phyloP scores from a whole-genome alignment of 2,113 vertebrate genomes.

The Grus americana region DNA sequence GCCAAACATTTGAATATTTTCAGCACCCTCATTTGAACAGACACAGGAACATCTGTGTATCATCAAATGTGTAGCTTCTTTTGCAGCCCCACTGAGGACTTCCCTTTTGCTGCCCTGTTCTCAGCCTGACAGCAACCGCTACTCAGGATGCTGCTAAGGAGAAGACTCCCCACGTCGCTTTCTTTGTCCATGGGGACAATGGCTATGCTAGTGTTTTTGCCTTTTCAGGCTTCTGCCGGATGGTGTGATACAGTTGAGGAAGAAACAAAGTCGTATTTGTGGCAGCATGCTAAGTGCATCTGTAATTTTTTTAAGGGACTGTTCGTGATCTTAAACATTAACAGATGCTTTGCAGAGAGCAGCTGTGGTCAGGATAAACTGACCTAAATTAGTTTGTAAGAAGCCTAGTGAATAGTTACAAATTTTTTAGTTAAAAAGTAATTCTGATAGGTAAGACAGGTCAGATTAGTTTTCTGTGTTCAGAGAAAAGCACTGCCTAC shows the following conservation, averaged over 20 bases:
- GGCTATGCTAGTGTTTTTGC: not conserved
- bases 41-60: not conserved
- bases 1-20: not conserved
- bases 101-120: not conserved
- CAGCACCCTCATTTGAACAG: not conserved
- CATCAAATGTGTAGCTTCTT: not conserved
- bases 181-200: not conserved
- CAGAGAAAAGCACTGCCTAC: not conserved
- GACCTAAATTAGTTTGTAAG: not conserved
- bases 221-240: not conserved
- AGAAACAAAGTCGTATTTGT: not conserved
- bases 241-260: not conserved
- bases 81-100: not conserved
- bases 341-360: not conserved
- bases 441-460: not conserved
- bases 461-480: not conserved
- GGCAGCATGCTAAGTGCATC: not conserved
- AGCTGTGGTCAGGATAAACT: not conserved
- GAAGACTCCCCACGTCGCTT: accelerated
- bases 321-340: not conserved
- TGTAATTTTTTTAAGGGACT: not conserved
- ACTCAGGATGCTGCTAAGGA: not conserved
- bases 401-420: not conserved
- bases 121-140: not conserved
- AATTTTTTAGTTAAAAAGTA: not conserved